These are phyloP conservation scores for Corvus moneduloides DNA, from an alignment of 2,113 vertebrate genomes.

Conservation along the genomic window DNA sequence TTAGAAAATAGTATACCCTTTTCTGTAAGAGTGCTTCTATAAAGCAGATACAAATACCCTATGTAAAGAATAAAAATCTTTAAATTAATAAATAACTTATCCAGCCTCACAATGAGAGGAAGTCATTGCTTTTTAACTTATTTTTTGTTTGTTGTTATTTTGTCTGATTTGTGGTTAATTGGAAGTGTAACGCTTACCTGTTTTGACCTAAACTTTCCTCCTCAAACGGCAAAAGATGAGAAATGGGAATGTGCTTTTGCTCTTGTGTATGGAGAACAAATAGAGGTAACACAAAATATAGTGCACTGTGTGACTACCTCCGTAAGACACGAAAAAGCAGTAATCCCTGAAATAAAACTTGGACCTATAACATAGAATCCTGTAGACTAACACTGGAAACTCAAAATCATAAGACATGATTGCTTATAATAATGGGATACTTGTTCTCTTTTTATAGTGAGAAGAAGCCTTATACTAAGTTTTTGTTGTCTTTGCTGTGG, in stretches of 20 bases:
- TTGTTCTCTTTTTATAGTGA: background rate
- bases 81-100: background rate
- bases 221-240: background rate
- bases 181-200: rapidly evolving
- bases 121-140: background rate
- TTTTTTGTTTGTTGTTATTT: background rate
- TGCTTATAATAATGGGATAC: background rate
- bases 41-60: background rate
- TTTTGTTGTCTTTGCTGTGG: background rate
- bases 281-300: background rate
- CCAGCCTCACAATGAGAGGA: background rate
- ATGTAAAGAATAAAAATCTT: background rate
- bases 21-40: background rate
- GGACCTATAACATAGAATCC: background rate
- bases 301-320: background rate
- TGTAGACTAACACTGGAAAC: no score
- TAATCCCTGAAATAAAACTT: background rate
- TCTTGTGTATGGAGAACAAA: background rate
- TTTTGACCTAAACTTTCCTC: background rate
- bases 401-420: background rate
- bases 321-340: background rate
- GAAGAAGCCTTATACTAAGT: background rate
- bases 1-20: background rate
- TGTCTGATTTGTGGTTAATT: background rate
- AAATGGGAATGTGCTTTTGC: background rate